Evolutionary conservation across 2,113 vertebrate species (phyloP).

Genomic region (Ciconia boyciana): DNA sequence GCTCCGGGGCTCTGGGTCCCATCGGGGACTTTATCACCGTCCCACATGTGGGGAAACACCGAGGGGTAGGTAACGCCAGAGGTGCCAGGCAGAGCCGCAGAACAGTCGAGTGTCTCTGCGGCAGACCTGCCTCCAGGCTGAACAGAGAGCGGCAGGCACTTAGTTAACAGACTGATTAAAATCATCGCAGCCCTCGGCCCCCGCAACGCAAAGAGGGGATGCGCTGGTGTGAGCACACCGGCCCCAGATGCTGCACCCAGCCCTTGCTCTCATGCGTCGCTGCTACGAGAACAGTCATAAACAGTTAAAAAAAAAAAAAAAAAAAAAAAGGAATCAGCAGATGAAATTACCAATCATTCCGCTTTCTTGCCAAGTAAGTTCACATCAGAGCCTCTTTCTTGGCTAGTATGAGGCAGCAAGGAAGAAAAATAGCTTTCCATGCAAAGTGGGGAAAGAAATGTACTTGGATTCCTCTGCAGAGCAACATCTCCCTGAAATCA

Average conservation of each 20-base stretch:
- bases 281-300: neutral
- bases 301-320: neutral
- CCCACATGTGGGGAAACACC: accelerated
- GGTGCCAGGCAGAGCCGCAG: neutral
- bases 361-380: conserved; percentile 36
- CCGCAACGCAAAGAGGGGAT: neutral
- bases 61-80: neutral
- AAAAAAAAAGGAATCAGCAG: neutral
- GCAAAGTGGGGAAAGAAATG: conserved; percentile 29
- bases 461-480: conserved; percentile 35
- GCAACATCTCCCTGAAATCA: conserved; percentile 4
- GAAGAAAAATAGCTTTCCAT: conserved; percentile 49
- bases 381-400: conserved; percentile 55
- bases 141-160: neutral
- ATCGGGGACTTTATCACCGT: neutral
- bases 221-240: neutral
- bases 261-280: accelerated
- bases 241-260: neutral
- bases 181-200: accelerated
- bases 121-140: neutral
- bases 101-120: accelerated
- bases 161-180: neutral
- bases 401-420: conserved; percentile 34
- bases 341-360: conserved; percentile 44
- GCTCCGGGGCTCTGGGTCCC: neutral